phyloP scores from a whole-genome alignment of 2,797 vertebrate genomes.

The Macropus fuliginosus region DNA sequence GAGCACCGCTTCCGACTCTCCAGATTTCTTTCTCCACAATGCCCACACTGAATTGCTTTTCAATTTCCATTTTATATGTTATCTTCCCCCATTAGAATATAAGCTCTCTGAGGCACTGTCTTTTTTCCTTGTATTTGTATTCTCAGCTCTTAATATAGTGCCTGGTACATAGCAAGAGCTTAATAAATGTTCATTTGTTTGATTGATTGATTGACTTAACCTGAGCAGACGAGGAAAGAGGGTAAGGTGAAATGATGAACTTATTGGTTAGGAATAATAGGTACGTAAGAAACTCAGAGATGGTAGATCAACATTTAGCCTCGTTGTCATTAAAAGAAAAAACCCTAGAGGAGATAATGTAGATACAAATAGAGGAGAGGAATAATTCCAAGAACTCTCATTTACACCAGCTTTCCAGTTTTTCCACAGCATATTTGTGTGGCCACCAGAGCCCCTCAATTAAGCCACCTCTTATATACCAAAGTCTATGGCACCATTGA shows the following conservation, averaged over 20 bases:
- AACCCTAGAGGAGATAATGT: background rate
- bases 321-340: background rate
- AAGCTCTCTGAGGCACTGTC: background rate
- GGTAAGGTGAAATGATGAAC: background rate
- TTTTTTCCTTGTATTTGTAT: background rate
- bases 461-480: too few relatives aligned
- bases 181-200: background rate
- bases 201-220: background rate
- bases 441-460: too few relatives aligned
- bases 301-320: background rate
- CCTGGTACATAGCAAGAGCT: background rate
- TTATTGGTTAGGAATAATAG: background rate
- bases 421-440: background rate
- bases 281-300: background rate
- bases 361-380: background rate
- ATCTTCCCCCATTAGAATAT: background rate
- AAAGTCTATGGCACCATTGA: too few relatives aligned
- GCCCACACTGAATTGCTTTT: background rate
- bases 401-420: background rate
- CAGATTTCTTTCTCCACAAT: background rate
- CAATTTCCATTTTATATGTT: background rate
- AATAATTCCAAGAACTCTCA: background rate
- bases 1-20: background rate
- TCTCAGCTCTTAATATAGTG: background rate
- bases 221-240: background rate